Conservation (phyloP, 35 echinoderm and acorn worm genomes). For the Lytechinus pictus region DNA sequence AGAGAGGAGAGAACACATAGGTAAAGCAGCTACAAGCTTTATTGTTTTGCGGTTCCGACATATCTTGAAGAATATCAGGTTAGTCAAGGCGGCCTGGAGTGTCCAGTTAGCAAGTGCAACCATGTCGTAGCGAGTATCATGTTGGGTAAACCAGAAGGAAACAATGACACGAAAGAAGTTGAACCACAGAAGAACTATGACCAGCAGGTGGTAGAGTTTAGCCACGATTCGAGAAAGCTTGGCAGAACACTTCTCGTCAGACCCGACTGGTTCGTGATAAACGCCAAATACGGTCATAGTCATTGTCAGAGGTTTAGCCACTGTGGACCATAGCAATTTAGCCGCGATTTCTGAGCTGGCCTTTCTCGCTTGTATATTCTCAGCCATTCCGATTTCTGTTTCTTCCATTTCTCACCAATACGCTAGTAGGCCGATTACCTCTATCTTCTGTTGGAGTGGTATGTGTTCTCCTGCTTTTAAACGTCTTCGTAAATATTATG, state of each 20-base stretch:
- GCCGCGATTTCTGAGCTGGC: neutral
- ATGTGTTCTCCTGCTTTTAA: neutral
- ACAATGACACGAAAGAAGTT: neutral
- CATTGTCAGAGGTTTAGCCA: neutral
- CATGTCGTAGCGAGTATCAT: neutral
- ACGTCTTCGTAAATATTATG: no score
- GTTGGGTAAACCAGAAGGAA: neutral
- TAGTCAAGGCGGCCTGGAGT: neutral
- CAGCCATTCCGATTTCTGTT: neutral
- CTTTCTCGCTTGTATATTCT: neutral
- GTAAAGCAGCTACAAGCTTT: neutral
- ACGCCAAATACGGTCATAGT: constrained; percentile 1
- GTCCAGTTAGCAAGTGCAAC: neutral
- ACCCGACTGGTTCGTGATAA: neutral
- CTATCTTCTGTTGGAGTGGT: neutral
- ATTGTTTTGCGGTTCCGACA: neutral
- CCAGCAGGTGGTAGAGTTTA: neutral
- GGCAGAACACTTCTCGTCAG: neutral
- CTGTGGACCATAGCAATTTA: neutral
- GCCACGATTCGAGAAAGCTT: neutral
- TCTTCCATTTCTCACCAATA: no score
- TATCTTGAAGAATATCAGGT: constrained; percentile 22
- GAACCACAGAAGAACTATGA: neutral
- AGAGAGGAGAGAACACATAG: neutral
- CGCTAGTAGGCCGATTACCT: neutral